Conservation (phyloP, 1,140 invertebrate species). For the Hylaeus volcanicus region DNA sequence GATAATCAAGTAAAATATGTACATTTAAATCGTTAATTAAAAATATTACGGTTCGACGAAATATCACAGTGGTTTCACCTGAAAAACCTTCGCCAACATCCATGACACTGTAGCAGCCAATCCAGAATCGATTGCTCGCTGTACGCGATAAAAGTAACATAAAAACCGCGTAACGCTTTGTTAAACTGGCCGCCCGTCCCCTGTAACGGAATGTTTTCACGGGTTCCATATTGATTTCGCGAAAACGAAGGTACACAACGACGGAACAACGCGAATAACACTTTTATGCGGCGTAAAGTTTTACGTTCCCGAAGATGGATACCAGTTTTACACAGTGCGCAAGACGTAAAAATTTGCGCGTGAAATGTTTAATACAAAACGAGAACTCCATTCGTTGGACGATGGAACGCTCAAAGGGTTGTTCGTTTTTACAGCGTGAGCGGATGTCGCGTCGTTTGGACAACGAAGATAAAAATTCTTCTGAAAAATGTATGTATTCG, state of each 20-base stretch:
- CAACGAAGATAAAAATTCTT: background rate
- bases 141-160: background rate
- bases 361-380: background rate
- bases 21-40: too few relatives aligned
- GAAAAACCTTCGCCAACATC: too few relatives aligned
- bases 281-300: constrained; percentile 12
- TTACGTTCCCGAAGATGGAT: background rate
- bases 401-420: background rate
- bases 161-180: background rate
- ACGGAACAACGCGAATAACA: background rate
- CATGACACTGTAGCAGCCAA: too few relatives aligned
- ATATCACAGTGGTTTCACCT: too few relatives aligned
- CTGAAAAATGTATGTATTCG: background rate
- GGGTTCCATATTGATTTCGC: too few relatives aligned
- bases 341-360: background rate
- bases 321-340: background rate
- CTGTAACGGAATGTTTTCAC: background rate
- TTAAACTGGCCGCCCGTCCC: background rate
- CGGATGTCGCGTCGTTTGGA: background rate
- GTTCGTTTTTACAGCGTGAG: background rate
- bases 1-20: too few relatives aligned
- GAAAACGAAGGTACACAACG: background rate
- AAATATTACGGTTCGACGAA: too few relatives aligned
- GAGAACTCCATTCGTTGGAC: background rate
- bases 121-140: background rate